Conservation (phyloP, 2,113 vertebrate genomes). For the Ochotona curzoniae region DNA sequence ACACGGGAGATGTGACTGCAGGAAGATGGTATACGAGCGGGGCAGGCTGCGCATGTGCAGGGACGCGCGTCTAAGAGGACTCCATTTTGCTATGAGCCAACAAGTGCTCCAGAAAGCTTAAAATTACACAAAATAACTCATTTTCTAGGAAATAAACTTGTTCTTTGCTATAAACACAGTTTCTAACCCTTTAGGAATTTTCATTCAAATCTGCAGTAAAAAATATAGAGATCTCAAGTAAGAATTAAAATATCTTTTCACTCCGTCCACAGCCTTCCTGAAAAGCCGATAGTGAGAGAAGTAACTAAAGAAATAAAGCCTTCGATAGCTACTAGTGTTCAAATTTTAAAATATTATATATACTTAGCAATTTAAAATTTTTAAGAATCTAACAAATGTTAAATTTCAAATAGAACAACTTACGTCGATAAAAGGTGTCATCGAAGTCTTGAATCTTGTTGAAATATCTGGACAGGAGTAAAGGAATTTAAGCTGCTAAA, state of each 20-base stretch:
- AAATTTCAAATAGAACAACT: constrained; percentile 79
- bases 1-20: background rate
- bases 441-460: constrained; percentile 98
- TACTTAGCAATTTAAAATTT: background rate
- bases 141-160: background rate
- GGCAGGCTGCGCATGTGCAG: background rate
- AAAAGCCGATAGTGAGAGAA: constrained; percentile 30
- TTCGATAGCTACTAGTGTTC: background rate
- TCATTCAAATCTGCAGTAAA: constrained; percentile 19
- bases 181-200: background rate
- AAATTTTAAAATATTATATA: background rate
- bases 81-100: background rate
- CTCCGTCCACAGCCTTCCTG: background rate
- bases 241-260: constrained; percentile 33
- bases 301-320: background rate
- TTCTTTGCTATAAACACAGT: background rate
- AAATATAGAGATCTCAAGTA: background rate
- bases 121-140: constrained; percentile 6
- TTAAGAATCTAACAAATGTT: background rate
- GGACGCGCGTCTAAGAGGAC: background rate
- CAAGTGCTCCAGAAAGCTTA: background rate
- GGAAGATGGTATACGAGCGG: background rate
- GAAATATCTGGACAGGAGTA: constrained; percentile 91
- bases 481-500: constrained; percentile 79
- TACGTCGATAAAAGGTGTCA: constrained; percentile 96